Evolutionary conservation across 2,888 invertebrate genomes (phyloP), one percentile per base, ranked within the genome.

Genomic region (Trissoscelio sp.): DNA sequence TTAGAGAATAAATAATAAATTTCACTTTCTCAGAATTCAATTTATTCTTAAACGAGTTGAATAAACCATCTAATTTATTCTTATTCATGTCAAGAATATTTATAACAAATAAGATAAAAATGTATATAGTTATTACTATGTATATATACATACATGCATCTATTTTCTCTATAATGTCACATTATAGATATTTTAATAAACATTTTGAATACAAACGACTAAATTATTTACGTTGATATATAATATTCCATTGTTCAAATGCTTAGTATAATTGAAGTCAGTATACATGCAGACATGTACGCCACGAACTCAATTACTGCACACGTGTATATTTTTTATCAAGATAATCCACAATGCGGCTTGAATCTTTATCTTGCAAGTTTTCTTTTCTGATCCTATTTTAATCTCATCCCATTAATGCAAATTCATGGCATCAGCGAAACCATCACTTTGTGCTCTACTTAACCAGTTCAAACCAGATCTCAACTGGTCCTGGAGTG

Each of bases 381-480:
- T 14, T 12, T 39, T 39, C 14, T 39, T 3, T 39, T 39, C 39
- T 14, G 12, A 7, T 39, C 7, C 12, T 1, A 39, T 37, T 37
- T 16, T 11, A 12, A 7, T 18, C 37, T 28, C 37, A n/a, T 46
- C 28, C 51, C 48, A 60, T 72, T 72, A 39, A 72, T 20, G 58
- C 72, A 48, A 51, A 60, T 72, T 22, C 60, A 39, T 37, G 39
- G 39, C 72, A 34, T 18, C 34, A 34, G 31, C 58, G 58, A 70
- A 58, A 57, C 53, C 28, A 46, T 16, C 20, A 20, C 51, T 34
- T 48, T 28, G 58, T 22, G 70, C 48, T 70, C 70, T 58, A 60
- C 51, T 72, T 72, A 51, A 72, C 72, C 72, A 72, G 58, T 72
- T 72, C 22, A 18, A 51, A 60, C 72, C 72, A 72, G 60, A 72